A percentile compares a stretch with the other conserved stretches of the same genome.
These are phyloP conservation scores for Psittacara wagleri DNA, from an alignment of 2,113 vertebrate genomes.

Conservation along the genomic window DNA sequence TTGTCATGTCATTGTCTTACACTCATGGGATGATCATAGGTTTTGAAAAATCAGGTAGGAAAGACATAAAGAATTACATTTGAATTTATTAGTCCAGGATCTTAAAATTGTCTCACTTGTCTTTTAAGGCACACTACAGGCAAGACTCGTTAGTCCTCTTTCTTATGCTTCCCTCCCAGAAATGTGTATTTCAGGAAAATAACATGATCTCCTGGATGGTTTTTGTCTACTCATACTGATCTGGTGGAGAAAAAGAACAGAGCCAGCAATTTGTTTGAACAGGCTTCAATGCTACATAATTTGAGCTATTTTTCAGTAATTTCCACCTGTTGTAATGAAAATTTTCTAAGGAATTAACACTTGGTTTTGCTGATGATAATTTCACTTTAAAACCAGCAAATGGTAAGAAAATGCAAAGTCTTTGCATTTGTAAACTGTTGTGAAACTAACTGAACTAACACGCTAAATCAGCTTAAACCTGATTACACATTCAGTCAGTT, in stretches of 20 bases:
- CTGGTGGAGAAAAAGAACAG: neutral
- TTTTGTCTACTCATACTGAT: neutral
- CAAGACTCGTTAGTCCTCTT: neutral
- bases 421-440: neutral
- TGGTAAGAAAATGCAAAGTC: neutral
- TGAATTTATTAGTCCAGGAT: neutral
- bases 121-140: rapidly evolving
- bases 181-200: neutral
- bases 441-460: neutral
- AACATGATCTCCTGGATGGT: neutral
- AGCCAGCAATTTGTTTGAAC: neutral
- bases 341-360: neutral
- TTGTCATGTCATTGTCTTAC: neutral
- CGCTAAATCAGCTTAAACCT: neutral
- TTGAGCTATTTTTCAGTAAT: neutral
- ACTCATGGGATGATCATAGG: neutral
- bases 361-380: neutral
- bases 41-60: neutral
- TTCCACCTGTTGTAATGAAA: neutral
- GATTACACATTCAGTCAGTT: neutral
- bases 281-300: neutral
- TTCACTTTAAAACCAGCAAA: neutral
- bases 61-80: neutral
- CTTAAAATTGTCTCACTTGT: neutral
- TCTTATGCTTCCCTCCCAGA: neutral